Conservation (phyloP, 53 echinoderm and acorn worm genomes). For the Henricia sp. region DNA sequence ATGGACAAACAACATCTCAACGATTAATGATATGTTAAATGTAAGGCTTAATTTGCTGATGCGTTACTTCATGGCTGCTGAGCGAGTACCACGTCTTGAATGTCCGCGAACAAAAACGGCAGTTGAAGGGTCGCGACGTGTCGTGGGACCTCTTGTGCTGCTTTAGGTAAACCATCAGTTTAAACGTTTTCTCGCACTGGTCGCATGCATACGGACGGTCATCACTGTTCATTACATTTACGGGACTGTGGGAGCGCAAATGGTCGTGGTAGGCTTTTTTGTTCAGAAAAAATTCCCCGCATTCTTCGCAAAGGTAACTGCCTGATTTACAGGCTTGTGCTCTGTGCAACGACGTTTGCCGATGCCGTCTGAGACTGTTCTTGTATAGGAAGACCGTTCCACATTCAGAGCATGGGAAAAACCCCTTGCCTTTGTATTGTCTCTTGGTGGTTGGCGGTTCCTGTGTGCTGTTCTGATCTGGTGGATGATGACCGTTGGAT, state of each 20-base stretch:
- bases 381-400: slow-evolving; percentile 8
- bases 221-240: background rate
- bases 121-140: slow-evolving; percentile 10
- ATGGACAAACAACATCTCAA: too few relatives aligned
- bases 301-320: slow-evolving; percentile 12
- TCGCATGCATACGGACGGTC: slow-evolving; percentile 35
- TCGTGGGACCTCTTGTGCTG: slow-evolving; percentile 41
- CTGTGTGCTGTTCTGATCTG: background rate
- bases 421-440: background rate
- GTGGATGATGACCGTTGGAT: background rate
- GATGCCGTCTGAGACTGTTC: slow-evolving; percentile 30
- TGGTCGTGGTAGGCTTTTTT: slow-evolving; percentile 34
- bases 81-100: slow-evolving; percentile 35
- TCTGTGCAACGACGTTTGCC: too few relatives aligned
- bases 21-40: too few relatives aligned
- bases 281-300: slow-evolving; percentile 1
- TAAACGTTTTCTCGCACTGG: slow-evolving; percentile 44
- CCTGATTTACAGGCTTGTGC: too few relatives aligned
- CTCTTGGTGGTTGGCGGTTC: background rate
- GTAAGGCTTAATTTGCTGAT: slow-evolving; percentile 19
- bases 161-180: slow-evolving; percentile 19
- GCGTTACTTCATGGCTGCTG: slow-evolving; percentile 16
- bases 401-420: slow-evolving; percentile 13
- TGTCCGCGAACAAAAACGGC: slow-evolving; percentile 6
- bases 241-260: background rate